Percentiles rank a stretch among this genome's conserved stretches.
Conservation (phyloP, 2,113 vertebrate species). For the Prunella fulvescens region DNA sequence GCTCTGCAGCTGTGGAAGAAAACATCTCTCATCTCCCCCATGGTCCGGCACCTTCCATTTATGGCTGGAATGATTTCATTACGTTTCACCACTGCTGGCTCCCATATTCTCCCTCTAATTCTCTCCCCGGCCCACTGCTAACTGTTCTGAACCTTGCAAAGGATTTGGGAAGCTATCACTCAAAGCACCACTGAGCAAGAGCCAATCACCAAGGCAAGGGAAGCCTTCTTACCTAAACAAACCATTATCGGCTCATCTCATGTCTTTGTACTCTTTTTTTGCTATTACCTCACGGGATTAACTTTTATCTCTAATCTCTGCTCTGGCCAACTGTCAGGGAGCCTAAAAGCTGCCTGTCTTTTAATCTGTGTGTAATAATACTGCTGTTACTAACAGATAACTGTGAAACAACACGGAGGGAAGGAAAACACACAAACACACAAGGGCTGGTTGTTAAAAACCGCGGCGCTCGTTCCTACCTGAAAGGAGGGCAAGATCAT, state of each 20-base stretch:
- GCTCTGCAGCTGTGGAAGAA: slow-evolving; percentile 52
- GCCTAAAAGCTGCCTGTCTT: slow-evolving; percentile 59
- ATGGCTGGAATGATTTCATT: slow-evolving; percentile 45
- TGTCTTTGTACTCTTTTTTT: slow-evolving; percentile 68
- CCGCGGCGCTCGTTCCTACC: not conserved
- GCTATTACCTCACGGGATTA: slow-evolving; percentile 62
- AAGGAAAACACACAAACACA: slow-evolving; percentile 21
- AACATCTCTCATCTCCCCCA: slow-evolving; percentile 59
- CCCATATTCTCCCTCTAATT: not conserved
- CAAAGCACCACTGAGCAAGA: slow-evolving; percentile 2
- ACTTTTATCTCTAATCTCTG: slow-evolving; percentile 68
- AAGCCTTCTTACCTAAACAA: slow-evolving; percentile 58
- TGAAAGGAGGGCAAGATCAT: not conserved
- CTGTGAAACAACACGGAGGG: slow-evolving; percentile 49
- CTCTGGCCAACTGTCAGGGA: slow-evolving; percentile 64
- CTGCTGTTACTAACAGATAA: slow-evolving; percentile 63
- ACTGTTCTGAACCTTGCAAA: not conserved
- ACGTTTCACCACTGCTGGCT: slow-evolving; percentile 33
- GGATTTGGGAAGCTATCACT: slow-evolving; percentile 54
- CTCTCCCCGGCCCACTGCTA: not conserved
- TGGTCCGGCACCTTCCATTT: slow-evolving; percentile 50
- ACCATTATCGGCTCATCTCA: slow-evolving; percentile 62
- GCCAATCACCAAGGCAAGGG: slow-evolving; percentile 19
- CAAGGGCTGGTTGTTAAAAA: slow-evolving; percentile 26
- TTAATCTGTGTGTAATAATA: slow-evolving; percentile 66